Percentiles rank a stretch among this genome's conserved stretches.
phyloP scores from a whole-genome alignment of 1,140 invertebrate species.

The Drosophila saltans region DNA sequence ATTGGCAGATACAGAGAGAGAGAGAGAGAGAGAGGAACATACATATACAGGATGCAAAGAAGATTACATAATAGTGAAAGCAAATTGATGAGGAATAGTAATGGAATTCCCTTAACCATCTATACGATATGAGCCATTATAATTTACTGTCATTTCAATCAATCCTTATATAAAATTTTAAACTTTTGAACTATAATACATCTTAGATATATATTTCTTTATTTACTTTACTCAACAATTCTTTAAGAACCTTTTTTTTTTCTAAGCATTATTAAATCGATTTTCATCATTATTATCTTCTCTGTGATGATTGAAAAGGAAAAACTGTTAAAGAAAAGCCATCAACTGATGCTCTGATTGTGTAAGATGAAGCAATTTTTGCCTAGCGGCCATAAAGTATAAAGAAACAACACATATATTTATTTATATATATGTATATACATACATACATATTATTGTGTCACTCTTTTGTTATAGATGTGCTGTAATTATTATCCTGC shows the following conservation, averaged over 20 bases:
- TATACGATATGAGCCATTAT: too few relatives aligned
- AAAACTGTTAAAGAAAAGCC: neutral
- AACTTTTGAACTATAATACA: too few relatives aligned
- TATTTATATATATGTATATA: too few relatives aligned
- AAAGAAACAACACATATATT: neutral
- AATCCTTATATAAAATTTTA: too few relatives aligned
- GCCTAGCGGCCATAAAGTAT: constrained; percentile 3
- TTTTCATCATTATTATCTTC: neutral
- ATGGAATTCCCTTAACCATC: too few relatives aligned
- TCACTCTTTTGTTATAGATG: constrained; percentile 19
- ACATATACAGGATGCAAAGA: too few relatives aligned
- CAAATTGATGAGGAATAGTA: too few relatives aligned
- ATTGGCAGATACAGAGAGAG: neutral
- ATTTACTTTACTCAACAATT: too few relatives aligned
- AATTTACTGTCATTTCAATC: too few relatives aligned
- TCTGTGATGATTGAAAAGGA: neutral
- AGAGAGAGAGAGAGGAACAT: neutral
- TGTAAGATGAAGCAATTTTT: neutral
- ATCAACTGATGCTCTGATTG: constrained; percentile 1
- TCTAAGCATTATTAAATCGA: neutral
- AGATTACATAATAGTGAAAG: too few relatives aligned
- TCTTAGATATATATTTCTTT: too few relatives aligned
- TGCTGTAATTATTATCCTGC: constrained; percentile 54
- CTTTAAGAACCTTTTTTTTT: too few relatives aligned
- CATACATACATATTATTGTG: neutral